Evolutionary conservation across 1,140 invertebrate genomes (phyloP), one percentile per base, ranked within the genome.

Genomic region (Cotesia chilonis): DNA sequence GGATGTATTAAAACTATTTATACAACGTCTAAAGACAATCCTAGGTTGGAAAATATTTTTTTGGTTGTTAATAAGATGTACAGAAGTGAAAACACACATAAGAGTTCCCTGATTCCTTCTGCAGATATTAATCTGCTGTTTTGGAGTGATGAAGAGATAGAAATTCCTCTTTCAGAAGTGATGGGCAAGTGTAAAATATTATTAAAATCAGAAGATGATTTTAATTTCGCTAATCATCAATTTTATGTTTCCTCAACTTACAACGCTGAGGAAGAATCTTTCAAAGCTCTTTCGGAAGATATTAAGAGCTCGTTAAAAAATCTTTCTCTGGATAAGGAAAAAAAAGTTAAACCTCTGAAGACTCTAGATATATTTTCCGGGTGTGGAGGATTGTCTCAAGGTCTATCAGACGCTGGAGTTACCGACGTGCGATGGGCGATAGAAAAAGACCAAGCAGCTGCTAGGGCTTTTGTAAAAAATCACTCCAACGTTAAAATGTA

Each of bases 291-390:
- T 2, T 91, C 93, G 0, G 73, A 86, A 12, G 76, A 47, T 47
- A 7, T 47, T 47, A 47, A 47, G 41, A 47, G 10, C 6, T 2
- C 10, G 41, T 3, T 47, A 5, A 5, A 6, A 47, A 47, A 47
- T 47, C 6, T 47, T 47, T 47, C 41, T 9, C 82, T n/a, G 12
- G 36, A 37, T 14, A 4, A 17, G 17, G 17, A 64, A 4, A 17
- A 41, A 36, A 9, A 65, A 65, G 17, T 37, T 2, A 47, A 28
- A 4, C 66, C 66, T n/a, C 82, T 96, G 28, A 85, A 86, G 78
- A 91, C 90, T 52, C 84, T 97, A 65, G 95, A 96, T 83, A 92
- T 96, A n/a, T 96, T 97, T 87, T 93, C 95, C 76, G 95, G 95
- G 1, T 96, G 95, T 85, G 95, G 95, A 64, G 87, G 87, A 4